phyloP scores from a whole-genome alignment of 2,888 invertebrate genomes.

The Phasia obesa region DNA sequence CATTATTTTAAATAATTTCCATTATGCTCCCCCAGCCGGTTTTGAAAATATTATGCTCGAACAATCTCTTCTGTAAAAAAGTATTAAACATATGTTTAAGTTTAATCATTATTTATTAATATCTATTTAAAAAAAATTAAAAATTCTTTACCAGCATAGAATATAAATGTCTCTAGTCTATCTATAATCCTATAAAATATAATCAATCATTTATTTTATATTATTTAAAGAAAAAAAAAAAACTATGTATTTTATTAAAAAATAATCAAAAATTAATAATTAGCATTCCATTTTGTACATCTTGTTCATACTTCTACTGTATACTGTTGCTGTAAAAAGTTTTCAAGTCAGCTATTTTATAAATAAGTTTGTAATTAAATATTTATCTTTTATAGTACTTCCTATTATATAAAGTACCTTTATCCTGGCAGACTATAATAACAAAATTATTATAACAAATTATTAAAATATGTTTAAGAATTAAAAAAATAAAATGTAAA shows the following conservation, averaged over 20 bases:
- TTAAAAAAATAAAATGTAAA: slow-evolving; percentile 31
- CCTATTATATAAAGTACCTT: slow-evolving; percentile 26
- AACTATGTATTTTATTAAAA: background rate
- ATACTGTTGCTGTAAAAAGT: slow-evolving; percentile 10
- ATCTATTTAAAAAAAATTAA: slow-evolving; percentile 6
- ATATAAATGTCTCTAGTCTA: background rate
- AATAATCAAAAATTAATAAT: background rate
- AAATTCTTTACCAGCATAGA: background rate
- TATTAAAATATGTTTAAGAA: slow-evolving; percentile 44
- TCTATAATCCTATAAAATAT: too few species aligned
- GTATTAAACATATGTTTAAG: slow-evolving; percentile 11
- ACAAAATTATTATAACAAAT: slow-evolving; percentile 35
- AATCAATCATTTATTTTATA: too few species aligned
- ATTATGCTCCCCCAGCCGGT: slow-evolving; percentile 91
- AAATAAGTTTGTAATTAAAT: slow-evolving; percentile 42
- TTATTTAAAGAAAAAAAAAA: too few species aligned
- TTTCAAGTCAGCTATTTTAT: background rate
- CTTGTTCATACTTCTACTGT: slow-evolving; percentile 16
- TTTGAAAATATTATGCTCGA: slow-evolving; percentile 98
- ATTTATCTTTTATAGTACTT: slow-evolving; percentile 22
- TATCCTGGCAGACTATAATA: slow-evolving; percentile 47
- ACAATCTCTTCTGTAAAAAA: slow-evolving; percentile 94
- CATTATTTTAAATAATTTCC: slow-evolving; percentile 94
- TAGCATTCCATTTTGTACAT: slow-evolving; percentile 44
- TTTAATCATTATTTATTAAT: slow-evolving; percentile 14